phyloP scores from a whole-genome alignment of 2,797 vertebrate species.

The Chiroxiphia lanceolata region DNA sequence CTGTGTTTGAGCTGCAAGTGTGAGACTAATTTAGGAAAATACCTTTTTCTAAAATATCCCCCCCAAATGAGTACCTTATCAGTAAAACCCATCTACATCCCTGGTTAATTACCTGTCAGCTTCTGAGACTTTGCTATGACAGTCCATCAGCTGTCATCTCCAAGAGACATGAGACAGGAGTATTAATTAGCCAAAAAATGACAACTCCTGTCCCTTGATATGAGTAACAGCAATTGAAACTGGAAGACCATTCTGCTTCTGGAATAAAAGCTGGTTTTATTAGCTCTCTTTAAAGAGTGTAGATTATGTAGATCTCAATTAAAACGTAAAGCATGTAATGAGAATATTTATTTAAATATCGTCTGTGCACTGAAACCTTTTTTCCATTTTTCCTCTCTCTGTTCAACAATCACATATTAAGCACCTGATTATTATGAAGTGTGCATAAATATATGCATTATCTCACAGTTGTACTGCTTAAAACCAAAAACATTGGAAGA shows the following conservation, averaged over 20 bases:
- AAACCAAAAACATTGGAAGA: neutral
- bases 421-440: neutral
- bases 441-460: neutral
- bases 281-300: neutral
- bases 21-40: neutral
- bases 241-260: neutral
- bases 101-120: neutral
- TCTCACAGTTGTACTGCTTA: neutral
- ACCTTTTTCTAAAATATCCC: neutral
- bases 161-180: neutral
- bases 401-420: neutral
- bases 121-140: slow-evolving; percentile 22
- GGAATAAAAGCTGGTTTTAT: neutral
- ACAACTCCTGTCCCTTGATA: neutral
- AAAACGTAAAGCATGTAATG: neutral
- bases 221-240: neutral
- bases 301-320: neutral
- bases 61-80: neutral
- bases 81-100: neutral
- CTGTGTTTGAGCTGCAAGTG: neutral
- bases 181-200: slow-evolving; percentile 32
- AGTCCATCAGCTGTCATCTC: slow-evolving; percentile 34
- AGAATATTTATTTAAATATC: slow-evolving; percentile 7
- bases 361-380: neutral
- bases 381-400: neutral